Evolutionary conservation across 2,888 invertebrate genomes (phyloP).

Genomic region (Alitta virens): DNA sequence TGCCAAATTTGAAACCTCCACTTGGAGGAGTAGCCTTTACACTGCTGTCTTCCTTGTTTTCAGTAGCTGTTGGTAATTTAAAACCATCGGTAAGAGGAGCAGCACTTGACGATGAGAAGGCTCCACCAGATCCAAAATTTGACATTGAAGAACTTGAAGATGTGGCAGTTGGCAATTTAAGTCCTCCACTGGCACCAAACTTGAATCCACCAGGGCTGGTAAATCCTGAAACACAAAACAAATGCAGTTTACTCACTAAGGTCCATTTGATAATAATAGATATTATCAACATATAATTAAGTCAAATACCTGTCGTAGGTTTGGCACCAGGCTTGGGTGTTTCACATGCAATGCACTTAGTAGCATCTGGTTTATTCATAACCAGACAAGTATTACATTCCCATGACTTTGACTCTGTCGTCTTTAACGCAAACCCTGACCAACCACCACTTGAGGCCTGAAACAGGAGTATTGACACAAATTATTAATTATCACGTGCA

Average conservation of each 20-base stretch:
- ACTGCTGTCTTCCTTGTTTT: no score
- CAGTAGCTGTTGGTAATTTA: no score
- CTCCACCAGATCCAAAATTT: no score
- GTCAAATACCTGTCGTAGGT: background rate
- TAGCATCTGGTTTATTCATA: constrained; percentile 34
- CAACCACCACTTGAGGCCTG: background rate
- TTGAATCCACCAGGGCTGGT: constrained; percentile 11
- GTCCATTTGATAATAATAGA: no score
- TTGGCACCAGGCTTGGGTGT: constrained; percentile 40
- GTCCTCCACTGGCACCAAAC: constrained; percentile 4
- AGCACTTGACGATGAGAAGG: no score
- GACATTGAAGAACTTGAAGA: no score
- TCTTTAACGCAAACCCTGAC: constrained; percentile 28
- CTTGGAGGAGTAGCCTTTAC: background rate
- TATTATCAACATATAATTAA: no score
- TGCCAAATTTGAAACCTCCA: background rate
- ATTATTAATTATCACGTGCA: background rate
- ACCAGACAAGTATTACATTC: constrained; percentile 45
- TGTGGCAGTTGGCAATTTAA: background rate
- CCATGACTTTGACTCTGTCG: constrained; percentile 39
- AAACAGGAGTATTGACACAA: background rate
- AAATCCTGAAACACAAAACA: constrained; percentile 1
- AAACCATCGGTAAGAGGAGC: no score
- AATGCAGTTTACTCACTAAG: no score
- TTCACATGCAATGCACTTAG: constrained; percentile 47